Percentiles rank a stretch among this genome's conserved stretches.
These are phyloP conservation scores for Dinomys branickii DNA, from an alignment of 2,113 vertebrate genomes.

Conservation along the genomic window DNA sequence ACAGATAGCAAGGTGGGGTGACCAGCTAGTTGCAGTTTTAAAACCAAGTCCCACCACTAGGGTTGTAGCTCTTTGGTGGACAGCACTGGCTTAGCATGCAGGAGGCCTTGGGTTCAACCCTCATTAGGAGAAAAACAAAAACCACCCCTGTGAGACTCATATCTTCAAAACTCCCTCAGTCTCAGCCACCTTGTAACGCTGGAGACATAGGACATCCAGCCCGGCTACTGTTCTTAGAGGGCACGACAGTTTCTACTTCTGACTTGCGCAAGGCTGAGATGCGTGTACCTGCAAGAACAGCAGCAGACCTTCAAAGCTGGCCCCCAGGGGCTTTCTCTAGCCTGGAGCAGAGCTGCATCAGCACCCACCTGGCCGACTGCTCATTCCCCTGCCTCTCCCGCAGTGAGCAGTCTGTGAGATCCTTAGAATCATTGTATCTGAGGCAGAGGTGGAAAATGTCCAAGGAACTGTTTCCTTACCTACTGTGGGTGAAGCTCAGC, in stretches of 20 bases:
- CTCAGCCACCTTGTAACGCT: background rate
- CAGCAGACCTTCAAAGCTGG: no score
- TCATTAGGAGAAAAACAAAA: background rate
- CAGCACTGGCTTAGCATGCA: background rate
- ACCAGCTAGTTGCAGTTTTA: background rate
- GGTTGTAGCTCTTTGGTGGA: background rate
- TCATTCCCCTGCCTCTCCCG: background rate
- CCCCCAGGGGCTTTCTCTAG: background rate
- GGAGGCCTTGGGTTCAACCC: background rate
- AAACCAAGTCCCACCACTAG: background rate
- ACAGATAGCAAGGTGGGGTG: no score
- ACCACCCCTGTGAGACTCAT: no score
- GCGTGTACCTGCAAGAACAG: no score
- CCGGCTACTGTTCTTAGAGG: background rate
- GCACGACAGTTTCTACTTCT: background rate
- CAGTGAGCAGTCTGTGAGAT: background rate
- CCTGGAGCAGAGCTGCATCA: background rate
- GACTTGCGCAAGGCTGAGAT: background rate
- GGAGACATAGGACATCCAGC: background rate
- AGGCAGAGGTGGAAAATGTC: background rate
- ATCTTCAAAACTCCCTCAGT: background rate
- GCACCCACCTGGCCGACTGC: background rate
- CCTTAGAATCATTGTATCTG: background rate
- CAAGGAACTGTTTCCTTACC: background rate
- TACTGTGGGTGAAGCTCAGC: background rate